phyloP scores from a whole-genome alignment of 2,888 invertebrate species.

The Andrena hattorfiana region DNA sequence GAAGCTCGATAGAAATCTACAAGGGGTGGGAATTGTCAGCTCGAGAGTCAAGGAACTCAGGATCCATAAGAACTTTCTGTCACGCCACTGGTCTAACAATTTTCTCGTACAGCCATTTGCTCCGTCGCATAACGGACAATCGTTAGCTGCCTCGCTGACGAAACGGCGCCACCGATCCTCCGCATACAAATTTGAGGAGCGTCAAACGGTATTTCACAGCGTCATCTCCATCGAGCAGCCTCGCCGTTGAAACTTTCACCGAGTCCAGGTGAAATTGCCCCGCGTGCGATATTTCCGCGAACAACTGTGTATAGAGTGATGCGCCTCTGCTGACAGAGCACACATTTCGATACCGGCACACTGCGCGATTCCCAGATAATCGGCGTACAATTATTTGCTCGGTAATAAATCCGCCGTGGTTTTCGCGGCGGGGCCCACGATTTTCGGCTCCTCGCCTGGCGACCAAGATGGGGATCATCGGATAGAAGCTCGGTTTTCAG shows the following conservation, averaged over 20 bases:
- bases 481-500: too few relatives aligned
- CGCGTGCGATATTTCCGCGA: conserved; percentile 8
- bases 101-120: too few relatives aligned
- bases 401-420: conserved; percentile 4
- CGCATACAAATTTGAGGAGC: too few relatives aligned
- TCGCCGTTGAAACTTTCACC: conserved; percentile 9
- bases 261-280: conserved; percentile 18
- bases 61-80: too few relatives aligned
- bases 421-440: neutral
- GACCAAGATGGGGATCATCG: neutral
- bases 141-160: too few relatives aligned
- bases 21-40: too few relatives aligned
- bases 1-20: too few relatives aligned
- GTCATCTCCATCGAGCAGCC: conserved; percentile 6
- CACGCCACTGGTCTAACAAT: too few relatives aligned
- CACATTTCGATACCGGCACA: conserved; percentile 32
- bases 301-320: conserved; percentile 41
- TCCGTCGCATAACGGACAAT: too few relatives aligned
- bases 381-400: conserved; percentile 28
- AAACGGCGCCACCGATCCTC: too few relatives aligned
- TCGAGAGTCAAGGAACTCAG: too few relatives aligned
- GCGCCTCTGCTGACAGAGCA: conserved; percentile 45
- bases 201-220: neutral
- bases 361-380: conserved; percentile 29
- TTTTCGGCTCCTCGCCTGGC: neutral